Percentiles rank a stretch among this genome's conserved stretches.
phyloP scores from a whole-genome alignment of 2,113 vertebrate species.

The Peromyscus californicus region DNA sequence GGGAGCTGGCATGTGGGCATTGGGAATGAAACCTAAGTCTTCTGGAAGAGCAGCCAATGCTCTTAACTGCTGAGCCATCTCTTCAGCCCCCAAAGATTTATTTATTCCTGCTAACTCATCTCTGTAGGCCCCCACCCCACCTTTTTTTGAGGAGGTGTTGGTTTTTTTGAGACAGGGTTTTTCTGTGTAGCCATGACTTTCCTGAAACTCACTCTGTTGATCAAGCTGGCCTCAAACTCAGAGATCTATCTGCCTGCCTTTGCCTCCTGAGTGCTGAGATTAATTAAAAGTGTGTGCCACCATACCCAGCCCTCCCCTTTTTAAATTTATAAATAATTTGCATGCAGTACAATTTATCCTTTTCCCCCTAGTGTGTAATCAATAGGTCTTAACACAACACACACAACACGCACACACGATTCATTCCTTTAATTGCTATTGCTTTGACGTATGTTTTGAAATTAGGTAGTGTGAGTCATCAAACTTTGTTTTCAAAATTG shows the following conservation, averaged over 20 bases:
- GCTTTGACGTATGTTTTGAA: neutral
- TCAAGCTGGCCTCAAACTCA: neutral
- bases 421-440: neutral
- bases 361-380: neutral
- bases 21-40: neutral
- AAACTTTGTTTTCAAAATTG: neutral
- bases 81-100: neutral
- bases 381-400: neutral
- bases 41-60: neutral
- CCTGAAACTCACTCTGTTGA: too few relatives aligned
- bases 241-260: neutral
- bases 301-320: neutral
- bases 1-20: neutral
- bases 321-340: neutral
- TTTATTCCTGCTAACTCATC: neutral
- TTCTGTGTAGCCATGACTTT: neutral
- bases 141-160: neutral
- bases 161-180: neutral
- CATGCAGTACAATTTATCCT: neutral
- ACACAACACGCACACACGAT: too few relatives aligned
- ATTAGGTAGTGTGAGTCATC: neutral
- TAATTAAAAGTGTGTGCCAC: neutral
- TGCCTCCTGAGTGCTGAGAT: neutral
- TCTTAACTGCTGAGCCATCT: neutral
- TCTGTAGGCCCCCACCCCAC: neutral